Percentiles rank a stretch among this genome's conserved stretches.
Conservation (phyloP, 1,140 invertebrate genomes). For the Pseudomyrmex flavicornis region DNA sequence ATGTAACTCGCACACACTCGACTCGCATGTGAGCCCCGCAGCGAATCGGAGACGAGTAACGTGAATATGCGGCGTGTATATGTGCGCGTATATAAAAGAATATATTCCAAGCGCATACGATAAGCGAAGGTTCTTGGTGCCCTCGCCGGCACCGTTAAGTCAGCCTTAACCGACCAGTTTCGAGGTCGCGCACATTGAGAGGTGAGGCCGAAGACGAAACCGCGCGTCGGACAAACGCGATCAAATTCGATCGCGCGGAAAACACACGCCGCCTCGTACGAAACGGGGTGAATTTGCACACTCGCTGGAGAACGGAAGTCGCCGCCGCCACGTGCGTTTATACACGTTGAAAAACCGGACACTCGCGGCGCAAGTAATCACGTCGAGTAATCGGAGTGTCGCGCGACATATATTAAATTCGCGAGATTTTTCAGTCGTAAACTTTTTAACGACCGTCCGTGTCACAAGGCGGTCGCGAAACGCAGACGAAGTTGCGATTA, state of each 20-base stretch:
- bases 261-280: too few relatives aligned
- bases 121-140: slow-evolving; percentile 61
- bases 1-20: background rate
- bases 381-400: slow-evolving; percentile 12
- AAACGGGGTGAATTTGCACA: background rate
- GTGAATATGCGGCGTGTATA: background rate
- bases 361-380: background rate
- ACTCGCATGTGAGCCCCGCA: background rate
- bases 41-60: slow-evolving; percentile 12
- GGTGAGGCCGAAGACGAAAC: background rate
- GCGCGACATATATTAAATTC: slow-evolving; percentile 22
- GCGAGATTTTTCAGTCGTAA: slow-evolving; percentile 29
- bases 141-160: slow-evolving; percentile 63
- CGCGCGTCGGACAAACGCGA: slow-evolving; percentile 33
- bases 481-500: slow-evolving; percentile 33
- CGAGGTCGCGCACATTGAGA: slow-evolving; percentile 46
- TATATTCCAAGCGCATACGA: slow-evolving; percentile 10
- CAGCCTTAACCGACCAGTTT: slow-evolving; percentile 53
- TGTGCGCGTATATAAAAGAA: background rate
- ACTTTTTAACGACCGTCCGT: background rate
- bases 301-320: background rate
- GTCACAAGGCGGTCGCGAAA: background rate
- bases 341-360: background rate
- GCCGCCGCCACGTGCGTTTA: background rate
- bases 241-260: slow-evolving; percentile 59